Evolutionary conservation across 2,113 vertebrate species (phyloP).

Genomic region (Corynorhinus townsendii): DNA sequence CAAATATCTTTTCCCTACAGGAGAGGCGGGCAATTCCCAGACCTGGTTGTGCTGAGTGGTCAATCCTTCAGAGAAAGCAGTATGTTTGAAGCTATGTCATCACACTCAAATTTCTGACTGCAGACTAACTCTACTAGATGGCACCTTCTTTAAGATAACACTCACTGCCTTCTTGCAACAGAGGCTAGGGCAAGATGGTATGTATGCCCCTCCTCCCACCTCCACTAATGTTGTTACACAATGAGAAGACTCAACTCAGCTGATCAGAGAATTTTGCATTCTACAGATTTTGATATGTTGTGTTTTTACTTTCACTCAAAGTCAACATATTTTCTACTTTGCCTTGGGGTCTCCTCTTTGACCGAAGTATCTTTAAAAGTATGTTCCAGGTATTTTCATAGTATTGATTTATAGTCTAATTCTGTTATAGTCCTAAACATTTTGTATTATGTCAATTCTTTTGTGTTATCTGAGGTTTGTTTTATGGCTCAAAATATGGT

Average conservation of each 20-base stretch:
- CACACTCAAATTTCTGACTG: background rate
- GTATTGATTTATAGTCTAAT: background rate
- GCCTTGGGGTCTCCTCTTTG: background rate
- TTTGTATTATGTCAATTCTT: background rate
- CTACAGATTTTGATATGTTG: background rate
- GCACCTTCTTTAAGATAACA: background rate
- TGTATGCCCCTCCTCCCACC: background rate
- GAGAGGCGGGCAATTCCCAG: background rate
- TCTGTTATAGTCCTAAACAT: background rate
- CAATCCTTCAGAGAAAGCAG: background rate
- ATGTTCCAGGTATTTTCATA: background rate
- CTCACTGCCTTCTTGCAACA: fast-evolving
- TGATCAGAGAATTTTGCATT: background rate
- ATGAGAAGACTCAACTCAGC: background rate
- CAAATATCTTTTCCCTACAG: background rate
- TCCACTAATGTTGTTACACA: background rate
- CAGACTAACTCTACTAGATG: background rate
- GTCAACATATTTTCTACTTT: background rate
- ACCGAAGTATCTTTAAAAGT: background rate
- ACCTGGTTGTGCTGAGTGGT: background rate
- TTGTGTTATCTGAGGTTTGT: background rate
- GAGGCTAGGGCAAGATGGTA: background rate
- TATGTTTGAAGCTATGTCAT: background rate
- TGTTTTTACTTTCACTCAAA: background rate
- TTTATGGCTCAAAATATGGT: background rate